A percentile compares a stretch with the other conserved stretches of the same genome.
These are phyloP conservation scores for Lamproptera curius DNA, from an alignment of 2,888 invertebrate species.

Conservation along the genomic window DNA sequence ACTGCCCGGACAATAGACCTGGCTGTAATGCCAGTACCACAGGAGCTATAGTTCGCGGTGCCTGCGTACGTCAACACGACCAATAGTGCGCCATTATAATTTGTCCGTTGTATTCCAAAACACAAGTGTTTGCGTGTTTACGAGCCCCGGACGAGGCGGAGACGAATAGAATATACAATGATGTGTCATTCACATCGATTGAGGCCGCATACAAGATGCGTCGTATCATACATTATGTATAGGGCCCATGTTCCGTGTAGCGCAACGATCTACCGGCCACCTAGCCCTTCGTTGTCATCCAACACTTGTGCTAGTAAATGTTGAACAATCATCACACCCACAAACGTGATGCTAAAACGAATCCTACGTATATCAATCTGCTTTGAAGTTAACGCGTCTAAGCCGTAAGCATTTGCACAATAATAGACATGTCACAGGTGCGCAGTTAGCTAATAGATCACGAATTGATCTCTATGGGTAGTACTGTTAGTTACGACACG, in stretches of 20 bases:
- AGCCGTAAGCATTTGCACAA: conserved; percentile 16
- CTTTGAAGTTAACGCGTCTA: conserved; percentile 1
- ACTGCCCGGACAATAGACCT: conserved; percentile 1
- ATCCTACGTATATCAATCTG: background rate
- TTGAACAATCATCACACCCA: background rate
- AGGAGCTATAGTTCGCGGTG: background rate
- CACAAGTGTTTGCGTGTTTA: conserved; percentile 69
- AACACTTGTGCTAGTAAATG: conserved; percentile 1
- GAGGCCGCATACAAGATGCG: conserved; percentile 69
- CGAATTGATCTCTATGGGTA: conserved; percentile 38
- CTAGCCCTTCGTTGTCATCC: conserved; percentile 18
- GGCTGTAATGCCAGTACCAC: conserved; percentile 5
- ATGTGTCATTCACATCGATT: conserved; percentile 73
- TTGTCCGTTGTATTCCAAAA: conserved; percentile 57
- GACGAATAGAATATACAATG: conserved; percentile 73
- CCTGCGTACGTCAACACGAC: conserved; percentile 26
- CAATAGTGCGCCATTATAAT: conserved; percentile 39
- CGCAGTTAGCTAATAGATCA: conserved; percentile 31
- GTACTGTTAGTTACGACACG: conserved; percentile 46
- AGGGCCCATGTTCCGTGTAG: conserved; percentile 51
- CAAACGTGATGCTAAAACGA: background rate
- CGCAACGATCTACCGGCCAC: conserved; percentile 42
- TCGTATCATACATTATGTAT: conserved; percentile 64
- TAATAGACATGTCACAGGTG: conserved; percentile 21
- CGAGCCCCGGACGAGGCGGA: conserved; percentile 62